Conservation (phyloP, 2,888 invertebrate genomes). For the Acholoe squamosa region DNA sequence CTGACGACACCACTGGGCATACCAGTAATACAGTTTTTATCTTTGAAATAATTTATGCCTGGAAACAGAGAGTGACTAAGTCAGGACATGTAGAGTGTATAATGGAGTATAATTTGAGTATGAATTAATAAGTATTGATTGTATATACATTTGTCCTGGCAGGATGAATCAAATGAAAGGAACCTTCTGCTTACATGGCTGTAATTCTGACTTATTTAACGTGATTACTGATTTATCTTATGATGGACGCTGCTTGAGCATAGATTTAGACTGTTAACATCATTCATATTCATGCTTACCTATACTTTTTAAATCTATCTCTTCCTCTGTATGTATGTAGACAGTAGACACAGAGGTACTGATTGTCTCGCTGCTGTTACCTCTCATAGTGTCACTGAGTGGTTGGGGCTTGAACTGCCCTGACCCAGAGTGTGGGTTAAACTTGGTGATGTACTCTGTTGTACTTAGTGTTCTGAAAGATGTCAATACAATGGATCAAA, state of each 20-base stretch:
- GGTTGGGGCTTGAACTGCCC: constrained; percentile 40
- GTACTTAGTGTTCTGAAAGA: background rate
- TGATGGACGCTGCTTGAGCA: background rate
- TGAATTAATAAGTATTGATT: background rate
- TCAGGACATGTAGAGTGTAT: no score
- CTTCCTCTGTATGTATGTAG: constrained; percentile 60
- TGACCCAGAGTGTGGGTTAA: background rate
- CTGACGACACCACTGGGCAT: constrained; percentile 49
- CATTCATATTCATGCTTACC: no score
- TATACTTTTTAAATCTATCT: constrained; percentile 59
- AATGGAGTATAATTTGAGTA: no score
- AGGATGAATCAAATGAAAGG: no score
- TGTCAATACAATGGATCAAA: no score
- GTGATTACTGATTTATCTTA: no score
- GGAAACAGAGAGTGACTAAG: no score
- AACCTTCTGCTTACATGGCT: no score
- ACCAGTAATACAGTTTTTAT: constrained; percentile 56
- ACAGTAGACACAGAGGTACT: constrained; percentile 39
- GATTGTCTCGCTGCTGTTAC: constrained; percentile 49
- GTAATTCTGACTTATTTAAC: no score
- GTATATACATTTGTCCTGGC: background rate
- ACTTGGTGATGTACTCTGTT: constrained; percentile 50
- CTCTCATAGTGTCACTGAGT: background rate
- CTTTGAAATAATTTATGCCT: constrained; percentile 60
- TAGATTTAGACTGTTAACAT: no score